Conservation (phyloP, 2,888 invertebrate species). For the Nyleta sp. region DNA sequence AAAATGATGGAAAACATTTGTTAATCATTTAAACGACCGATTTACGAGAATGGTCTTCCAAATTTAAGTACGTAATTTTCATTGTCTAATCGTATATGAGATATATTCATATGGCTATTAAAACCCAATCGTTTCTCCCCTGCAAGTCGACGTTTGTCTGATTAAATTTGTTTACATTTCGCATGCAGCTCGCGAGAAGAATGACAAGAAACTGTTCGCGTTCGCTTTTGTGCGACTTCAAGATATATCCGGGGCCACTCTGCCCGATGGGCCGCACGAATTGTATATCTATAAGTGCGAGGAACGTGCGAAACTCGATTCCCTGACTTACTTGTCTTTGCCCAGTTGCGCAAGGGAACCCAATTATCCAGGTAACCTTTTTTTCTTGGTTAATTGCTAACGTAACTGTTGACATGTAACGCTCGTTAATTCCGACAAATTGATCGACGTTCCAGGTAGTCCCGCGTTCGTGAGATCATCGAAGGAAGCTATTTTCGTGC, state of each 20-base stretch:
- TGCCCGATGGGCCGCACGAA: conserved; percentile 94
- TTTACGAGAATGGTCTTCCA: too few relatives aligned
- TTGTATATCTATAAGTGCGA: conserved; percentile 97
- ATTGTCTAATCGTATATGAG: too few relatives aligned
- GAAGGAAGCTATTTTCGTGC: conserved; percentile 92
- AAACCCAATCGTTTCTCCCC: too few relatives aligned
- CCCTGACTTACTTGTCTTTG: conserved; percentile 83
- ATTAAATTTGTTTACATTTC: conserved; percentile 5
- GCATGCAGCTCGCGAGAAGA: conserved; percentile 91
- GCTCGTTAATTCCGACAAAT: conserved; percentile 4
- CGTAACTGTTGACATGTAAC: too few relatives aligned
- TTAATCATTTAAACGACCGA: too few relatives aligned
- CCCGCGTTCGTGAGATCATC: conserved; percentile 88
- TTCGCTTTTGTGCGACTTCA: conserved; percentile 95
- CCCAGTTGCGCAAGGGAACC: conserved; percentile 81
- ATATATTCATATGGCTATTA: too few relatives aligned
- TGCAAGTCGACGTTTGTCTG: not conserved
- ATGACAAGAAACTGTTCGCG: conserved; percentile 94
- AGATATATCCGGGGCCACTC: conserved; percentile 95
- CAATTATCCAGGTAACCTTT: conserved; percentile 72
- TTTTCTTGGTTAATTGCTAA: too few relatives aligned
- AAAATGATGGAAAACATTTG: too few relatives aligned
- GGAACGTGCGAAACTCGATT: conserved; percentile 88
- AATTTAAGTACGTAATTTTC: too few relatives aligned
- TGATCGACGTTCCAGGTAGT: conserved; percentile 65